Percentiles rank a stretch among this genome's conserved stretches.
These are phyloP conservation scores for Pampus argenteus DNA, from an alignment of 2,797 vertebrate genomes.

Conservation along the genomic window DNA sequence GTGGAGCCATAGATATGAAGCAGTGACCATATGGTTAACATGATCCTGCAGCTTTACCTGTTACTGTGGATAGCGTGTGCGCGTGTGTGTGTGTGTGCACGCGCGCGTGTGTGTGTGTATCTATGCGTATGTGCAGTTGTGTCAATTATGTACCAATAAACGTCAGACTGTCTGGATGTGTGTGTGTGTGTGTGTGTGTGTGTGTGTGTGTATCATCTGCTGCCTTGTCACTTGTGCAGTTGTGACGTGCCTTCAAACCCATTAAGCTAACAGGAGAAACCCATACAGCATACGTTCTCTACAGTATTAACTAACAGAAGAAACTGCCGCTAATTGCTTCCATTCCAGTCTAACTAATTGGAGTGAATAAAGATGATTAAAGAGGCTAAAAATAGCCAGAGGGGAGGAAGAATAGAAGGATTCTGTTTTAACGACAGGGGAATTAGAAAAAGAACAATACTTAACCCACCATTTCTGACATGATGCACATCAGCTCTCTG, in stretches of 20 bases:
- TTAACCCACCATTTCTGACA: conserved; percentile 69
- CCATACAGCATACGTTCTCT: conserved; percentile 71
- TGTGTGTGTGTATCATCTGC: conserved; percentile 34
- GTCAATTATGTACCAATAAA: too few relatives aligned
- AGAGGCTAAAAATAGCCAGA: conserved; percentile 82
- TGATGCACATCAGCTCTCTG: conserved; percentile 60
- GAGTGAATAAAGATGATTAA: conserved; percentile 87
- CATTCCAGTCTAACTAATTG: conserved; percentile 84
- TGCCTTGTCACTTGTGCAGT: conserved; percentile 68
- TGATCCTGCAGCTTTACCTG: conserved; percentile 37
- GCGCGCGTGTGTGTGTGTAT: too few relatives aligned
- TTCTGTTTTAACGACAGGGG: conserved; percentile 66
- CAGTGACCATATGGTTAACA: conserved; percentile 63
- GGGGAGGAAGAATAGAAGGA: conserved; percentile 57
- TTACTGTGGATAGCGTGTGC: too few relatives aligned
- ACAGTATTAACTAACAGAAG: conserved; percentile 77
- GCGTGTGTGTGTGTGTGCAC: too few relatives aligned
- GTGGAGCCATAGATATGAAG: conserved; percentile 38
- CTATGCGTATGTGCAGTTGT: neutral
- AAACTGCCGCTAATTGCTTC: conserved; percentile 83
- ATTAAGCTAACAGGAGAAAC: conserved; percentile 79
- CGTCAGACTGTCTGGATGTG: neutral
- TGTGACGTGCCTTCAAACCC: conserved; percentile 71
- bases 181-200: conserved; percentile 29
- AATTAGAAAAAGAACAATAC: conserved; percentile 61